Conservation (phyloP, 2,113 vertebrate species). For the Pelvicachromis taeniatus region DNA sequence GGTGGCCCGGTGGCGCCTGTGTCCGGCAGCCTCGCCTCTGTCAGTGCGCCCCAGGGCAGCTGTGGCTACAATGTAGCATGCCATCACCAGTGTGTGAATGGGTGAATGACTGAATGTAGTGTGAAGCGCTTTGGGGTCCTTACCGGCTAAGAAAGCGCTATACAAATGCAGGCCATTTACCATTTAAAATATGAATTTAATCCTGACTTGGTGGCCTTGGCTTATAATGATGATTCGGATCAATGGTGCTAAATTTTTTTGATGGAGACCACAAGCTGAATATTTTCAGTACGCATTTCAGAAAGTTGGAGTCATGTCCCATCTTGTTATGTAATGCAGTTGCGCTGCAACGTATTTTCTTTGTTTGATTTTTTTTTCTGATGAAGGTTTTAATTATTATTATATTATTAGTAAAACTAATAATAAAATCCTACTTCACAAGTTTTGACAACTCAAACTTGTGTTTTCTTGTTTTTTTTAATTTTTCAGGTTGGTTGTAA, state of each 20-base stretch:
- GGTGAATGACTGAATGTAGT: too few species aligned
- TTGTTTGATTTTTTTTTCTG: not conserved
- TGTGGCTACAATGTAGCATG: too few species aligned
- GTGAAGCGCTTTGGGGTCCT: too few species aligned
- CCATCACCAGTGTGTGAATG: too few species aligned
- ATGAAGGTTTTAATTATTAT: not conserved
- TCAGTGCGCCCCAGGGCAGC: too few species aligned
- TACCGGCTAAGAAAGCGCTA: too few species aligned
- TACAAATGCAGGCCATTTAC: too few species aligned
- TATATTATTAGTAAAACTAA: too few species aligned
- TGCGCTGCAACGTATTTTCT: not conserved
- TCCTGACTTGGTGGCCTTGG: not conserved
- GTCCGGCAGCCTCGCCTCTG: too few species aligned
- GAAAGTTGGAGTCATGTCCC: not conserved
- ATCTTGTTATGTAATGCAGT: not conserved
- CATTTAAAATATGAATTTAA: not conserved
- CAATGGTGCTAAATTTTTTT: not conserved
- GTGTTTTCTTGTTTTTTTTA: constrained; percentile 11
- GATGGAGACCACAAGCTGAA: not conserved
- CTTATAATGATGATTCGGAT: not conserved
- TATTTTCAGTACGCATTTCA: not conserved
- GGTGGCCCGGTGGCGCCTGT: too few species aligned
- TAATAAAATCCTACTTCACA: not conserved
- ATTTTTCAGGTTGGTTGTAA: not conserved
- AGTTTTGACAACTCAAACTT: not conserved